Evolutionary conservation across 1,140 invertebrate species (phyloP), one percentile per base, ranked within the genome.

Genomic region (Drosophila sp.): DNA sequence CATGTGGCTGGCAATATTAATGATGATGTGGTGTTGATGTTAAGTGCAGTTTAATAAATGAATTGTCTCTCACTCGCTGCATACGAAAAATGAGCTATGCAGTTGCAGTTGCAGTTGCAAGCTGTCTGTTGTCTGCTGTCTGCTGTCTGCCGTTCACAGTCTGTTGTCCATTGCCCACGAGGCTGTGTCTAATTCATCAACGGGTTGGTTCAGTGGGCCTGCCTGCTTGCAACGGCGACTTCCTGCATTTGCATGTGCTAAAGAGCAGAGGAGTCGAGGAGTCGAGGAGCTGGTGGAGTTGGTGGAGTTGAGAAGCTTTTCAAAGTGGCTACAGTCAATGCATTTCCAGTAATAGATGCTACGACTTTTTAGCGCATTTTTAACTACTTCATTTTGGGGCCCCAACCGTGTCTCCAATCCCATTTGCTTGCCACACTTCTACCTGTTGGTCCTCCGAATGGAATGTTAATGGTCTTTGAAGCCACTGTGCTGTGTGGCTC

Each of bases 1-100:
- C 58, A 48, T 56, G 62, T 64, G 46, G 34, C 51, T 32, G 32
- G 46, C 72, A 79, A 89, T 78, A 86, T 82, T 90, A 80, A 82
- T 90, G 87, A 77, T 90, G 86, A 81, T 90, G 87, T 86, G 87
- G 78, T 90, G 87, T 90, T 90, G 86, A 90, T 90, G 87, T 90
- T 90, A 90, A 90, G 87, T 90, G 87, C 87, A 80, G 78, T 90
- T 90, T 90, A 90, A 90, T 90, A 90, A 90, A 90, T 90, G 87
- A 90, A 83, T 90, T 90, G 72, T 89, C 76, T 87, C 67, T 78
- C 67, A 56, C 40, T 72, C 40, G 53, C 46, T 46, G 40, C 65
- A 70, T 56, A 57, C 66, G 50, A 70, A 74, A 74, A 74, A 74
- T 74, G 57, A 74, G 72, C 72, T 63, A 62, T 67, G 61, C 69